These are phyloP conservation scores for Dermochelys coriacea DNA, from an alignment of 2,797 vertebrate species.

Conservation along the genomic window DNA sequence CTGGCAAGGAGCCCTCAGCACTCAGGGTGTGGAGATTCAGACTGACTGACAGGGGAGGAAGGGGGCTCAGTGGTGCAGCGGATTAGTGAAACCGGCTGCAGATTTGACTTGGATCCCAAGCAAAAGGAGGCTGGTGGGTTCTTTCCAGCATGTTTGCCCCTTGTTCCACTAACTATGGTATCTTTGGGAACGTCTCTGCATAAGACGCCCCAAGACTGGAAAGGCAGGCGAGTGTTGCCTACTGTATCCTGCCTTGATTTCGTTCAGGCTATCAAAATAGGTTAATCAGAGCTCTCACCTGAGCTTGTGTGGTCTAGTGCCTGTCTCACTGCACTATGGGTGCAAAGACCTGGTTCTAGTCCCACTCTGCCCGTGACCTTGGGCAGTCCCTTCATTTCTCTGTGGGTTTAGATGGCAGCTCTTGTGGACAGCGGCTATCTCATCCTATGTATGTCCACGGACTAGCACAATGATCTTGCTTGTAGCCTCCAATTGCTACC, in stretches of 20 bases:
- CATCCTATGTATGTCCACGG: background rate
- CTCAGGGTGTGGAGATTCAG: background rate
- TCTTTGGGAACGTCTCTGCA: background rate
- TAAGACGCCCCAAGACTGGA: background rate
- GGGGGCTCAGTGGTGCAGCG: background rate
- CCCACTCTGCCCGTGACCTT: background rate
- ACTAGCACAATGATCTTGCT: background rate
- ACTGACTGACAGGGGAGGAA: background rate
- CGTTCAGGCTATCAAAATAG: background rate
- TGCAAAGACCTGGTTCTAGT: background rate
- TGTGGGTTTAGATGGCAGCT: background rate
- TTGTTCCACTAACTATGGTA: background rate
- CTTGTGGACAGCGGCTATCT: background rate
- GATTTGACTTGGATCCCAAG: background rate
- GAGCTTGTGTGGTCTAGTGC: background rate
- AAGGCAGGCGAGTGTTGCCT: background rate
- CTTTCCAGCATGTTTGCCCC: background rate
- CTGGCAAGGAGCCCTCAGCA: background rate
- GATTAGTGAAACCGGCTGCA: background rate
- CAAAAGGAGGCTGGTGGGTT: background rate
- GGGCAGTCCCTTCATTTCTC: background rate
- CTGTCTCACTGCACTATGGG: background rate
- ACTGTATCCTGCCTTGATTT: background rate
- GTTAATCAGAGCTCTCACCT: background rate
- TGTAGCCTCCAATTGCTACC: background rate